Evolutionary conservation across 2,888 invertebrate species (phyloP).

Genomic region (Caenorhabditis sp.): DNA sequence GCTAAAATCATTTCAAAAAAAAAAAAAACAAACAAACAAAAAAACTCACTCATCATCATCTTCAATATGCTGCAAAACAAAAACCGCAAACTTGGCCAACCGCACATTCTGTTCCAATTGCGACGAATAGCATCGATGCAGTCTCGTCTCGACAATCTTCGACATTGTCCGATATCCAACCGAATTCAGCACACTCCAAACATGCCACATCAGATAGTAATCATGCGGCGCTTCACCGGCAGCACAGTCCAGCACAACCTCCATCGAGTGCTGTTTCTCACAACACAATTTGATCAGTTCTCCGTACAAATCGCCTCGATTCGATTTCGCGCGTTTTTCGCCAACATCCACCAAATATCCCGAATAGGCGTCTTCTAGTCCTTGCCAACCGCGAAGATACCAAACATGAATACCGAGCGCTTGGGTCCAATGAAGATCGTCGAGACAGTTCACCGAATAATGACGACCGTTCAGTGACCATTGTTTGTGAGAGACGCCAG

Average conservation of each 20-base stretch:
- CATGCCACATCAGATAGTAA: slow-evolving; percentile 45
- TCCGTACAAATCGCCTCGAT: slow-evolving; percentile 34
- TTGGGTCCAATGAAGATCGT: slow-evolving; percentile 50
- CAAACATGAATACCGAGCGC: slow-evolving; percentile 48
- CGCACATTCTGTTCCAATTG: slow-evolving; percentile 34
- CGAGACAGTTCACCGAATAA: slow-evolving; percentile 42
- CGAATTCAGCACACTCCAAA: slow-evolving; percentile 48
- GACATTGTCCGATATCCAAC: slow-evolving; percentile 49
- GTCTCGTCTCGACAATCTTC: slow-evolving; percentile 39
- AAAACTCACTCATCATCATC: slow-evolving; percentile 48
- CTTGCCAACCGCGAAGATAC: slow-evolving; percentile 39
- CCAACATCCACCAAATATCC: slow-evolving; percentile 28
- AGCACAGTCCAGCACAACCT: slow-evolving; percentile 42
- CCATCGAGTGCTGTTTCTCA: slow-evolving; percentile 37
- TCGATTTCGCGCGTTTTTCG: slow-evolving; percentile 16
- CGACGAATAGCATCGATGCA: slow-evolving; percentile 44
- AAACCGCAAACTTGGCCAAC: slow-evolving; percentile 41
- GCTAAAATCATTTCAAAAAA: too few species aligned
- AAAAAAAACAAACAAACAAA: too few species aligned
- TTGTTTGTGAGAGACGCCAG: slow-evolving; percentile 34
- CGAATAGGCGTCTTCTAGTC: slow-evolving; percentile 41
- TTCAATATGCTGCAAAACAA: slow-evolving; percentile 50
- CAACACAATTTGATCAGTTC: slow-evolving; percentile 42
- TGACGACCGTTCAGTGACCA: slow-evolving; percentile 24
- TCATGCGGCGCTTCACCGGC: slow-evolving; percentile 29